Evolutionary conservation across 2,797 vertebrate species (phyloP).

Genomic region (Novumbra hubbsi): DNA sequence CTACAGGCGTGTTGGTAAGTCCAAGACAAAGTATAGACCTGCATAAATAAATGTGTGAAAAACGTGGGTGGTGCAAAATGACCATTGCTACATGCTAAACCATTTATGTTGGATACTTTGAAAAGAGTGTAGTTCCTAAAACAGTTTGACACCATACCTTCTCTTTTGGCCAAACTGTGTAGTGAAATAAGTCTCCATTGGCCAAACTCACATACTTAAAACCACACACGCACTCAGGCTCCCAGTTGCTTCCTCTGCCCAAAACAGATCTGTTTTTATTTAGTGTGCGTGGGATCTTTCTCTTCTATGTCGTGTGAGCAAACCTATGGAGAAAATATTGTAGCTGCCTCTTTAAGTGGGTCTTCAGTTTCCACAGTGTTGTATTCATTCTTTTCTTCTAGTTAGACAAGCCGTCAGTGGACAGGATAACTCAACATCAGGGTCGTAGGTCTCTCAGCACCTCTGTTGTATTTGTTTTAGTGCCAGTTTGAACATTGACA

Average conservation of each 20-base stretch:
- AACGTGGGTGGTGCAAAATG: neutral
- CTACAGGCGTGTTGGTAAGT: too few species aligned
- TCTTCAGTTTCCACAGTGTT: neutral
- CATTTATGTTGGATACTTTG: neutral
- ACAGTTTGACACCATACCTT: neutral
- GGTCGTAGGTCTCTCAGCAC: conserved; percentile 45
- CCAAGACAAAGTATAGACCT: too few species aligned
- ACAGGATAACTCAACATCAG: conserved; percentile 51
- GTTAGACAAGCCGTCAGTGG: conserved; percentile 7
- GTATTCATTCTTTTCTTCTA: conserved; percentile 12
- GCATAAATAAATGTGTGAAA: too few species aligned
- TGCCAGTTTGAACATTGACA: conserved; percentile 16
- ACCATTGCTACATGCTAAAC: neutral
- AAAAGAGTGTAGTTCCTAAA: neutral
- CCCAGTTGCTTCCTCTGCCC: neutral
- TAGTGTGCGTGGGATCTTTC: neutral
- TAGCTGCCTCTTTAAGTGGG: neutral
- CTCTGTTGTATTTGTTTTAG: conserved; percentile 24
- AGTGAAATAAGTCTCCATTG: too few species aligned
- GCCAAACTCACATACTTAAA: neutral
- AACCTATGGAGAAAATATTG: neutral
- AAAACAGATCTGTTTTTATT: neutral
- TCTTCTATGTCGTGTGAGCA: neutral
- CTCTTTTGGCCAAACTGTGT: neutral
- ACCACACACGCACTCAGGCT: neutral